These are phyloP conservation scores for Chymomyza procnemis DNA, from an alignment of 2,888 invertebrate species.

Conservation along the genomic window DNA sequence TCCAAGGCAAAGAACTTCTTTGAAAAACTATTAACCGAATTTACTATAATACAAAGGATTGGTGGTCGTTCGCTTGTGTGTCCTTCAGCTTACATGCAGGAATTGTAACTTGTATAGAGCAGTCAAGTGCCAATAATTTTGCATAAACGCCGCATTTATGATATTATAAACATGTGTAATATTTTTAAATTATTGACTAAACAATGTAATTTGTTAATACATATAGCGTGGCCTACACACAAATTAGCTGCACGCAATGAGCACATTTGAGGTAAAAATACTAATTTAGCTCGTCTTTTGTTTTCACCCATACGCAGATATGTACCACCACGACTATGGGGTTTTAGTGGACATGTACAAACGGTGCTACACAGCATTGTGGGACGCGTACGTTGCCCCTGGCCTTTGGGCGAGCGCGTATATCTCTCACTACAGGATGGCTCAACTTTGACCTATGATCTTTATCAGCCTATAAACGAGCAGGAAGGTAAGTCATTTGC, in stretches of 20 bases:
- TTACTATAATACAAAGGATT: no score
- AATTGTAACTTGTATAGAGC: no score
- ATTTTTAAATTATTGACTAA: neutral
- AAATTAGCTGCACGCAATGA: constrained; percentile 24
- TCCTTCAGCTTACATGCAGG: no score
- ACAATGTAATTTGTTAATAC: neutral
- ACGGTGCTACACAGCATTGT: constrained; percentile 94
- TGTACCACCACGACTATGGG: constrained; percentile 93
- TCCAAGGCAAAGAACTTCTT: no score
- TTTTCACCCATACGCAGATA: constrained; percentile 82
- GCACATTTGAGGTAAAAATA: neutral
- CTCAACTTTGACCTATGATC: constrained; percentile 93
- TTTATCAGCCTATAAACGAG: constrained; percentile 88
- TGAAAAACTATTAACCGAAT: no score
- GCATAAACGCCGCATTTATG: no score
- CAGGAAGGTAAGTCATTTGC: constrained; percentile 45
- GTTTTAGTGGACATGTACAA: constrained; percentile 96
- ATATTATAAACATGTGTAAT: neutral
- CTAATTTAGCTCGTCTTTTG: neutral
- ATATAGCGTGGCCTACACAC: neutral
- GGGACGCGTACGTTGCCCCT: constrained; percentile 91
- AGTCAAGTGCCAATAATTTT: no score
- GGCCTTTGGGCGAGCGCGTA: constrained; percentile 91
- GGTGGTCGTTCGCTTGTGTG: no score
- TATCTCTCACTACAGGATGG: constrained; percentile 88